Percentiles rank a stretch among this genome's conserved stretches.
Evolutionary conservation across 2,888 invertebrate species (phyloP).

Genomic region (Pediacus dermestoides): DNA sequence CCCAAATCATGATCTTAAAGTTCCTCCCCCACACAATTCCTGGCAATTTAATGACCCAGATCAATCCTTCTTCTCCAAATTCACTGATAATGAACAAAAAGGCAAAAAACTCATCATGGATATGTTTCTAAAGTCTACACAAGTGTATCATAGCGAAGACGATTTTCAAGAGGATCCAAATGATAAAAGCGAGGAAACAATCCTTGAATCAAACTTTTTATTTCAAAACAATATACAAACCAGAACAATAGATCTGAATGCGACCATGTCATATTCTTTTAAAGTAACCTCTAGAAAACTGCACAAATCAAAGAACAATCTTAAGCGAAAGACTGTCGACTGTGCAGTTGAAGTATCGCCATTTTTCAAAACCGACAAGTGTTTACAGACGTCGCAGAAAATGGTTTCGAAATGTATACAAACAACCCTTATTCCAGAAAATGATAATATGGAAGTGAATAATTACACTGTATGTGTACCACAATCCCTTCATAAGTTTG

Average conservation of each 20-base stretch:
- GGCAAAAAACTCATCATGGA: slow-evolving; percentile 45
- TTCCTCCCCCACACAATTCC: too few species aligned
- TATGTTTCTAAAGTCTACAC: slow-evolving; percentile 45
- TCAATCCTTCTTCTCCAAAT: slow-evolving; percentile 22
- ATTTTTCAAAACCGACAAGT: slow-evolving; percentile 13
- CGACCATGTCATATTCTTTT: slow-evolving; percentile 33
- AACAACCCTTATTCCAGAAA: slow-evolving; percentile 17
- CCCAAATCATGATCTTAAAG: too few species aligned
- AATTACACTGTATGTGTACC: too few species aligned
- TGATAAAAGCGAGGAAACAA: slow-evolving; percentile 27
- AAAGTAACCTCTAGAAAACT: slow-evolving; percentile 27
- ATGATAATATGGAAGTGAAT: slow-evolving; percentile 9
- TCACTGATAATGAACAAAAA: slow-evolving; percentile 33
- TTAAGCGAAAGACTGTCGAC: slow-evolving; percentile 10
- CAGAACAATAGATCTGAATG: slow-evolving; percentile 22
- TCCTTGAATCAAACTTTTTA: slow-evolving; percentile 32
- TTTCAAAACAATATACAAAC: slow-evolving; percentile 28
- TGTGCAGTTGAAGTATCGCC: too few species aligned
- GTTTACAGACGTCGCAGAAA: slow-evolving; percentile 19
- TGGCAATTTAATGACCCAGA: too few species aligned
- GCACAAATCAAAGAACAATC: slow-evolving; percentile 19
- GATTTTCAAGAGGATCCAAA: too few species aligned
- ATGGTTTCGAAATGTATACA: slow-evolving; percentile 20
- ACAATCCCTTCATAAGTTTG: too few species aligned
- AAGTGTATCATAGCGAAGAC: slow-evolving; percentile 25